Percentiles rank a stretch among this genome's conserved stretches.
phyloP scores from a whole-genome alignment of 1,140 invertebrate genomes.

The Scaptomyza hsui region DNA sequence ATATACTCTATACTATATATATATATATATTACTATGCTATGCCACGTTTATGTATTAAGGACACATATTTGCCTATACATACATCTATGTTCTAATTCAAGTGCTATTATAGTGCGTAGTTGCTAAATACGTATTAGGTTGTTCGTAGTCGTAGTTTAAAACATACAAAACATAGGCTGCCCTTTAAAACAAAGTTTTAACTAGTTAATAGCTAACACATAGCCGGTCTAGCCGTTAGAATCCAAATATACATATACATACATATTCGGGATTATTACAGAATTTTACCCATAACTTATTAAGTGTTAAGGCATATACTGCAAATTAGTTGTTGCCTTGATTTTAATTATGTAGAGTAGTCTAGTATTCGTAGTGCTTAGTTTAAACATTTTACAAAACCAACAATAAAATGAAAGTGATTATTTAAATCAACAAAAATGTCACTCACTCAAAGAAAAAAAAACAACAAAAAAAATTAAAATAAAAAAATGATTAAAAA shows the following conservation, averaged over 20 bases:
- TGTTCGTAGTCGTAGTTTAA: slow-evolving; percentile 44
- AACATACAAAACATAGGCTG: slow-evolving; percentile 51
- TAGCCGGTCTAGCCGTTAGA: slow-evolving; percentile 26
- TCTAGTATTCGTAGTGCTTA: slow-evolving; percentile 33
- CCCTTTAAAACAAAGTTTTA: slow-evolving; percentile 73
- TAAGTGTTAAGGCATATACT: slow-evolving; percentile 15
- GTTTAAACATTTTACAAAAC: slow-evolving; percentile 15
- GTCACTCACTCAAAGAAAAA: background rate
- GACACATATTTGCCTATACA: slow-evolving; percentile 22
- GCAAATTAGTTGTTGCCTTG: slow-evolving; percentile 18
- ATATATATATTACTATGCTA: slow-evolving; percentile 6
- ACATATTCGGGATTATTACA: slow-evolving; percentile 1
- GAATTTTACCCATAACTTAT: slow-evolving; percentile 14
- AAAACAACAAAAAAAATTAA: background rate
- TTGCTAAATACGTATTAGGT: slow-evolving; percentile 1
- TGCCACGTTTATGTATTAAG: slow-evolving; percentile 57
- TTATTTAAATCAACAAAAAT: slow-evolving; percentile 12
- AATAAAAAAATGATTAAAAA: slow-evolving; percentile 12
- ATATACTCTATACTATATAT: slow-evolving; percentile 1
- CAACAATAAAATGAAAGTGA: slow-evolving; percentile 60
- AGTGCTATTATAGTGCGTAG: slow-evolving; percentile 31
- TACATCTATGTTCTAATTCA: slow-evolving; percentile 17
- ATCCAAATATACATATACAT: slow-evolving; percentile 3
- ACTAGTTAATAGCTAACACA: slow-evolving; percentile 38
- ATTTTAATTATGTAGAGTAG: slow-evolving; percentile 26